A percentile compares a stretch with the other conserved stretches of the same genome.
phyloP scores from a whole-genome alignment of 2,888 invertebrate genomes.

The Scaptomyza parva region DNA sequence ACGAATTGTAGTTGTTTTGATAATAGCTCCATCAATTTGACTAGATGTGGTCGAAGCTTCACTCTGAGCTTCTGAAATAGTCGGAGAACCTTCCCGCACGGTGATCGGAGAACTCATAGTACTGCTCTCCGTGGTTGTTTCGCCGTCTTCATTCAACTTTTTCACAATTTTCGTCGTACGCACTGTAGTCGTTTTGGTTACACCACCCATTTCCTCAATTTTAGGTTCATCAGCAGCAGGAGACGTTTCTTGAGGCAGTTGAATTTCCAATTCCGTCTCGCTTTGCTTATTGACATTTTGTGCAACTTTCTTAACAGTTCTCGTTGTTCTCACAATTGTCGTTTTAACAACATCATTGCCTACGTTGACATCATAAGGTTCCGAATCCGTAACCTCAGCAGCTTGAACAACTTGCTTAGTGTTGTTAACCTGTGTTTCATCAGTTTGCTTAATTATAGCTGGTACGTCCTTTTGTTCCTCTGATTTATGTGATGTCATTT shows the following conservation, averaged over 20 bases:
- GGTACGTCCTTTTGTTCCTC: constrained; percentile 22
- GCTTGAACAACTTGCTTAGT: constrained; percentile 2
- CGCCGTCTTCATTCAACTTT: constrained; percentile 75
- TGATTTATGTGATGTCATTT: constrained; percentile 36
- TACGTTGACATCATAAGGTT: constrained; percentile 15
- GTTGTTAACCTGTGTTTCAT: neutral
- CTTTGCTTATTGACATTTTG: constrained; percentile 65
- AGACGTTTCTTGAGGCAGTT: constrained; percentile 7
- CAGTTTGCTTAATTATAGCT: neutral
- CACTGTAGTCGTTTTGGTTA: constrained; percentile 82
- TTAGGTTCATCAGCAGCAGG: constrained; percentile 31
- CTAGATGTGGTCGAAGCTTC: constrained; percentile 72
- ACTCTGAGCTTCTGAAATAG: constrained; percentile 66
- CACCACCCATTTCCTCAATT: constrained; percentile 52
- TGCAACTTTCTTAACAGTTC: constrained; percentile 77
- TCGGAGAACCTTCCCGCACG: constrained; percentile 67
- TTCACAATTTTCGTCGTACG: constrained; percentile 82
- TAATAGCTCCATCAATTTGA: constrained; percentile 77
- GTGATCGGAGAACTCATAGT: constrained; percentile 69
- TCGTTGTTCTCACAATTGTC: constrained; percentile 79
- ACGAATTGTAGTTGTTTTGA: constrained; percentile 83
- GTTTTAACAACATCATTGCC: constrained; percentile 76
- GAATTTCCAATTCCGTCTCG: constrained; percentile 18
- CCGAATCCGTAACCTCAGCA: constrained; percentile 5
- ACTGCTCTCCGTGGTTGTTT: constrained; percentile 66